Evolutionary conservation across 1,140 invertebrate genomes (phyloP), one percentile per base, ranked within the genome.

Genomic region (Berghia stephanieae): DNA sequence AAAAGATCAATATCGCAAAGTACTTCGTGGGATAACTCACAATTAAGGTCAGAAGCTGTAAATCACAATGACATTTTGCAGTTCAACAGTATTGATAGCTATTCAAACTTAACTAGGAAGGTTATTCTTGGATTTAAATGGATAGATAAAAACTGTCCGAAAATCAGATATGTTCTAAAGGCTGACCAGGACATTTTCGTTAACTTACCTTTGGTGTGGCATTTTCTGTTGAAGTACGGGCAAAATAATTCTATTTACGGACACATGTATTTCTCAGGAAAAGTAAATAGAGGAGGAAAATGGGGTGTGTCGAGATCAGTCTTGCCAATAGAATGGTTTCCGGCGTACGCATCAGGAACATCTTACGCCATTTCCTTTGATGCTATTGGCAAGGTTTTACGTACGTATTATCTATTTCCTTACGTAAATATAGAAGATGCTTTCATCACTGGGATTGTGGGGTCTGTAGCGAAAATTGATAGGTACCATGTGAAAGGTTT

Each of bases 151-250:
- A 18, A 42, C 38, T 70, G 76, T 44, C 40, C 52, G 2, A 40
- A 40, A 10, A 94, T 93, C 0, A 78, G 76, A 71, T 90, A 83
- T 77, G 79, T 91, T 31, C 77, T 92, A 52, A 92, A 92, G 83
- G 87, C 88, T 2, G 91, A 92, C 80, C 91, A 92, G 66, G 91
- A 92, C 79, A 90, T 90, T 72, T 91, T 91, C 81, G 83, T 92
- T 2, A 90, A 92, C 78, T 63, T 85, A n/a, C 84, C 84, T 3
- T 77, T 81, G 31, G 74, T 87, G 3, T 34, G 82, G 21, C 68
- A 79, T 10, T 76, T 82, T 27, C 44, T 87, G n/a, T 70, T 49
- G 3, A 71, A 72, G 40, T 72, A 63, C 21, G 72, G 74, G 66
- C 55, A 67, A 42, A 55, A 76, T 1, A 75, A 79, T 55, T 69